These are phyloP conservation scores for Cyanoliseus patagonus DNA, from an alignment of 2,113 vertebrate genomes.

Conservation along the genomic window DNA sequence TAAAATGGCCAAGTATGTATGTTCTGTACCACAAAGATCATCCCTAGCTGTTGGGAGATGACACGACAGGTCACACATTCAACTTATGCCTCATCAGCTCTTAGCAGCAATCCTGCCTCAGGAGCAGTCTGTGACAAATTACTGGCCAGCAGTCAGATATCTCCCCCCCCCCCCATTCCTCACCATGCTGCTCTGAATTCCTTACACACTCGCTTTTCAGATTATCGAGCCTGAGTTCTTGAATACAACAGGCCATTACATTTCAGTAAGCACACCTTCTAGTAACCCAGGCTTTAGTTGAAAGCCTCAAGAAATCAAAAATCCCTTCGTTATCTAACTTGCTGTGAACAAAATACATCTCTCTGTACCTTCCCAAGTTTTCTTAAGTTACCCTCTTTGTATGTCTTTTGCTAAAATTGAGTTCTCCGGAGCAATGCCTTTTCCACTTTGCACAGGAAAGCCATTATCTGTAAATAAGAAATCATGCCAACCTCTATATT, in stretches of 20 bases:
- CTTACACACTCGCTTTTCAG: not conserved
- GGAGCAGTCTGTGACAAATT: not conserved
- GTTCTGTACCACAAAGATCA: not conserved
- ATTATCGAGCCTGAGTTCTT: not conserved
- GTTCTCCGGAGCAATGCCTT: not conserved
- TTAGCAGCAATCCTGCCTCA: not conserved
- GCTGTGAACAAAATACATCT: not conserved
- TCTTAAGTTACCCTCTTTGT: not conserved
- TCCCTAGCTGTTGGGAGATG: not conserved
- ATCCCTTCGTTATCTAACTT: not conserved
- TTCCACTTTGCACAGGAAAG: not conserved
- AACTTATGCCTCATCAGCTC: not conserved
- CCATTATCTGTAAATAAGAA: not conserved
- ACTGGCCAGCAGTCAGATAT: not conserved
- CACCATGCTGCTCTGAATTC: not conserved
- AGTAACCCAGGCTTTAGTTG: not conserved
- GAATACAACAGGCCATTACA: not conserved
- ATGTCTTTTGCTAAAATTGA: not conserved
- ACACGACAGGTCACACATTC: not conserved
- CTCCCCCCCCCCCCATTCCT: not conserved
- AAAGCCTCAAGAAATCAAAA: not conserved
- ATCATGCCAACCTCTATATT: accelerated
- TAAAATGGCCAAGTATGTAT: not conserved
- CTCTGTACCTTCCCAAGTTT: not conserved
- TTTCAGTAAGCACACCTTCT: not conserved